These are phyloP conservation scores for Tenthredo distinguenda DNA, from an alignment of 2,888 invertebrate genomes.

Conservation along the genomic window DNA sequence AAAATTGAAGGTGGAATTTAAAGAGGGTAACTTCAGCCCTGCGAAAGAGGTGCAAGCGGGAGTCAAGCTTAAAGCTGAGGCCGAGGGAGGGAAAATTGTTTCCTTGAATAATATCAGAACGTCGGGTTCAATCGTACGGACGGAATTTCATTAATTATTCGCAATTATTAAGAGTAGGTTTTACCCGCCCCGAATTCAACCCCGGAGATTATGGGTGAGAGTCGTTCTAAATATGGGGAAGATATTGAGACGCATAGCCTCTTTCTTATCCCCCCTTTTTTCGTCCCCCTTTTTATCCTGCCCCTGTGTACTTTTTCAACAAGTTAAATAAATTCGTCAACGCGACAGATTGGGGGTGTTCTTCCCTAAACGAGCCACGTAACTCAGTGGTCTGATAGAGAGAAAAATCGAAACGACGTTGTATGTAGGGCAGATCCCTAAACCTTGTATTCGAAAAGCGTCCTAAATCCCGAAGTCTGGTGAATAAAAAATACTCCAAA, in stretches of 20 bases:
- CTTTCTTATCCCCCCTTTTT: neutral
- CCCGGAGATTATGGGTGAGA: neutral
- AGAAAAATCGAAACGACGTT: neutral
- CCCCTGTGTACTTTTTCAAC: neutral
- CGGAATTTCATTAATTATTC: neutral
- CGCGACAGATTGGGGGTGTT: slow-evolving; percentile 6
- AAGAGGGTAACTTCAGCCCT: slow-evolving; percentile 4
- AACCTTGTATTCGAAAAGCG: slow-evolving; percentile 5
- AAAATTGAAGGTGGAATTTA: slow-evolving; percentile 43
- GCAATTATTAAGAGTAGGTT: neutral
- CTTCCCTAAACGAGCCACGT: slow-evolving; percentile 20
- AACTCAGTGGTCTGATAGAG: slow-evolving; percentile 18
- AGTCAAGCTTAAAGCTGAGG: slow-evolving; percentile 30
- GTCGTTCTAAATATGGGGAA: neutral
- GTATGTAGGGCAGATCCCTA: slow-evolving; percentile 10
- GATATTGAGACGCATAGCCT: neutral
- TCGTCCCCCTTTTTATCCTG: neutral
- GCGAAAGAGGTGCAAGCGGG: neutral
- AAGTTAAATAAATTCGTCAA: slow-evolving; percentile 40
- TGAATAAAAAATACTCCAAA: slow-evolving; percentile 14
- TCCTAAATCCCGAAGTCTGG: neutral
- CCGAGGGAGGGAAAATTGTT: neutral
- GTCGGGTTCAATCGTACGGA: too few species aligned
- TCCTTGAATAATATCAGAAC: neutral
- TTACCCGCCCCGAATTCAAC: neutral